Base-by-base conservation (phyloP, 2,113 vertebrate genomes). In the Colius striatus region DNA sequence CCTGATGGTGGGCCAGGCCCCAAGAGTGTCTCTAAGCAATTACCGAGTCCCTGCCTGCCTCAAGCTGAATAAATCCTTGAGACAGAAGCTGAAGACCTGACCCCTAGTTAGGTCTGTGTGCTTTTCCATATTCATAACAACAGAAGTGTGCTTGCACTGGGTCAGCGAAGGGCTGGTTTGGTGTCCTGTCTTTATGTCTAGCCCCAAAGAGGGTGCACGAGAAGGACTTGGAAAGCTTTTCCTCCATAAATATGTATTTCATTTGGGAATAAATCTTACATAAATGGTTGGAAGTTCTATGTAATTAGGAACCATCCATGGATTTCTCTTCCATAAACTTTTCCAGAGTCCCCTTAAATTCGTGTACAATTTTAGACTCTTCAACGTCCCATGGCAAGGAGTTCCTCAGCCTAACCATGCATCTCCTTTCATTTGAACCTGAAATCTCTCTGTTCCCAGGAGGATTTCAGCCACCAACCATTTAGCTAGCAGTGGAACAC, bases 61-160 rank as follows among this genome's bases (percentile, higher is more conserved):
- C 72, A 55, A 63, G 53, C 65, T 78, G 89, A 75, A 84, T 70
- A 92, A 96, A 96, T 93, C 80, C 84, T 93, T 53, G 80, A 90
- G 81, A 57, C 80, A 94, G 84, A 81, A 93, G 89, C 91, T 84
- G 86, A 92, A 80, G 73, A 81, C 80, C 94, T 95, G 92, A 95
- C 95, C 96, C 73, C 76, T 89, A 78, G 76, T 90, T 94, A 87
- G 82, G 76, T 87, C 87, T 41, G 26, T 76, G 68, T 72, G 48
- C 80, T 92, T 57, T 93, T 97, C 86, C 94, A 94, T 96, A 96
- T 95, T 95, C 92, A 96, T 92, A 68, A 74, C 65, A 90, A 19
- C 48, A 81, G 43, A 38, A 77, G 53, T 17, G 76, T 87, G 70
- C 61, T 84, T 68, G 25, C 16, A 61, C 53, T 30, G 61, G 92